Percentiles rank a stretch among this genome's conserved stretches.
Conservation (phyloP, 2,888 invertebrate genomes). For the Nemurella pictetii region DNA sequence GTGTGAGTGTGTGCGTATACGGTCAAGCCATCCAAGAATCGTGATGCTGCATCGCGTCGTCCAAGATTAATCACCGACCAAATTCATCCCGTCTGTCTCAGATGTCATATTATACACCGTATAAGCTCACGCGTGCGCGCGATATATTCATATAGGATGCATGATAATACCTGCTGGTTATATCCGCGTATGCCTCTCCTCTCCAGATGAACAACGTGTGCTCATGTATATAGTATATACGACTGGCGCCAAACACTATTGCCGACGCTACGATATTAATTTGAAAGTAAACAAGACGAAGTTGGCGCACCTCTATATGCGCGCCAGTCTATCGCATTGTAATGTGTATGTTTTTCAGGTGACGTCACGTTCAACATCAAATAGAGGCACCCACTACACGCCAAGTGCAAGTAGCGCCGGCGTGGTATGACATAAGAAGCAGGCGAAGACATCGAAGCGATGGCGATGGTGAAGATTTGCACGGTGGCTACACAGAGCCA, state of each 20-base stretch:
- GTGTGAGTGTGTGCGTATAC: too few relatives aligned
- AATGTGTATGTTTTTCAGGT: not conserved
- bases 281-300: constrained; percentile 10
- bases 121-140: not conserved
- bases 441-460: not conserved
- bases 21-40: not conserved
- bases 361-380: not conserved
- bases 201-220: not conserved
- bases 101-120: not conserved
- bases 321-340: not conserved
- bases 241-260: not conserved
- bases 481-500: not conserved
- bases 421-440: too few relatives aligned
- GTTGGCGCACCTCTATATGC: not conserved
- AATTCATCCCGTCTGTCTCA: not conserved
- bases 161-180: not conserved
- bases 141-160: not conserved
- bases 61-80: not conserved
- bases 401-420: not conserved
- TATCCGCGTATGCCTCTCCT: not conserved
- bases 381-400: not conserved
- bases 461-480: not conserved
- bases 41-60: not conserved
- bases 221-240: not conserved
- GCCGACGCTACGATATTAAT: not conserved